A percentile compares a stretch with the other conserved stretches of the same genome.
Evolutionary conservation across 2,888 invertebrate species (phyloP).

Genomic region (Nymphalis polychloros): DNA sequence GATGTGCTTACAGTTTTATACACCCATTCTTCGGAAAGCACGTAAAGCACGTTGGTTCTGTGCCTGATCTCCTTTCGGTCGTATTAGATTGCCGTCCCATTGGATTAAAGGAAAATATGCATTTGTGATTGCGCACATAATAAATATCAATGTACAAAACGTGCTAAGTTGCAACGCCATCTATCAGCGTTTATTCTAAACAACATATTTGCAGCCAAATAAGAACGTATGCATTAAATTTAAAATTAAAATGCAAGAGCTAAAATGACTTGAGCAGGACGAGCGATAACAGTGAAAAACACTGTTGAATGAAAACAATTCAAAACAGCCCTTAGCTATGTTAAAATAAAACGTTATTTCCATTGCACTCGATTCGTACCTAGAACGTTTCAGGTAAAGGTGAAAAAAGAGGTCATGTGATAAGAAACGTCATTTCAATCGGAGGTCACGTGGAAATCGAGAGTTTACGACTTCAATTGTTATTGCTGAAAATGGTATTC

Average conservation of each 20-base stretch:
- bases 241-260: constrained; percentile 52
- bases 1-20: no score
- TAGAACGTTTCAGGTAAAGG: constrained; percentile 48
- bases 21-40: no score
- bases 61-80: no score
- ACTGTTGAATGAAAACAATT: constrained; percentile 26
- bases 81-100: no score
- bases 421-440: constrained; percentile 57
- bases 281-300: constrained; percentile 64
- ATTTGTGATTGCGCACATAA: no score
- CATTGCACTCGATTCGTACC: constrained; percentile 13
- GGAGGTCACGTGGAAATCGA: constrained; percentile 69
- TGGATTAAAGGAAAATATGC: no score
- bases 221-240: constrained; percentile 3
- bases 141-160: no score
- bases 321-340: constrained; percentile 11
- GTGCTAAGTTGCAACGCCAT: no score
- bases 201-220: background rate
- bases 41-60: no score
- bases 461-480: constrained; percentile 32
- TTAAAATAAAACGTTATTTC: constrained; percentile 45
- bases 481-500: constrained; percentile 32
- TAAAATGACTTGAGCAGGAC: constrained; percentile 64
- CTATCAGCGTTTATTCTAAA: background rate
- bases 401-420: constrained; percentile 75